Conservation (phyloP, 2,797 vertebrate species). For the Percopsis omiscomaycus region DNA sequence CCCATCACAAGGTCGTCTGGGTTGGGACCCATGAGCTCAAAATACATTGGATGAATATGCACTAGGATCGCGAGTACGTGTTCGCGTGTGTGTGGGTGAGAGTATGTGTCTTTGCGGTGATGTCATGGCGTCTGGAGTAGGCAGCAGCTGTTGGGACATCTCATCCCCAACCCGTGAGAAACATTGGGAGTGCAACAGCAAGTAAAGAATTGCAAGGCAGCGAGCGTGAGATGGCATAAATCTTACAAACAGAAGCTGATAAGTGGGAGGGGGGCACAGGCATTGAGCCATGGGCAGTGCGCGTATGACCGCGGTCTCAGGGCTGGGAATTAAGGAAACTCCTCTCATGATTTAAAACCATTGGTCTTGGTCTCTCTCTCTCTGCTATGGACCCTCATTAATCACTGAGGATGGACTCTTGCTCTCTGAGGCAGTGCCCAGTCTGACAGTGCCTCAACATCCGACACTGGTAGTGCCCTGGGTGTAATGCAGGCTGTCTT, state of each 20-base stretch:
- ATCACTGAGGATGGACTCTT: conserved; percentile 46
- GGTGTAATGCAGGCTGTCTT: conserved; percentile 54
- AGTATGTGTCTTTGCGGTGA: conserved; percentile 6
- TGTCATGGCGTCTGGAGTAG: conserved; percentile 49
- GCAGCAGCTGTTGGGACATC: conserved; percentile 54
- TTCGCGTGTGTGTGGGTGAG: conserved; percentile 9
- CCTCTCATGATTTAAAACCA: not conserved
- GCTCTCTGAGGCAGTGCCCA: conserved; percentile 45
- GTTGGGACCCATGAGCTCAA: conserved; percentile 10
- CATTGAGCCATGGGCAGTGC: no score
- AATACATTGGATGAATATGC: not conserved
- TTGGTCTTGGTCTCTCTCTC: not conserved
- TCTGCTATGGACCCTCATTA: conserved; percentile 50
- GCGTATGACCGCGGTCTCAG: no score
- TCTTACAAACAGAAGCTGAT: no score
- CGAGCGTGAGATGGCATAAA: not conserved
- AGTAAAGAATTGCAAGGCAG: conserved; percentile 1
- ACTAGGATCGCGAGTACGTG: conserved; percentile 12
- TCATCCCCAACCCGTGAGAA: conserved; percentile 47
- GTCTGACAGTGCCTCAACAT: conserved; percentile 28
- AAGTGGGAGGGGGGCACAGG: no score
- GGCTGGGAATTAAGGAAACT: no score
- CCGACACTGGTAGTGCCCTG: conserved; percentile 35
- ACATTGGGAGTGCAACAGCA: conserved; percentile 22
- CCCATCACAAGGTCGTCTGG: conserved; percentile 5